Evolutionary conservation across 2,113 vertebrate genomes (phyloP).

Genomic region (Xiphophorus maculatus): DNA sequence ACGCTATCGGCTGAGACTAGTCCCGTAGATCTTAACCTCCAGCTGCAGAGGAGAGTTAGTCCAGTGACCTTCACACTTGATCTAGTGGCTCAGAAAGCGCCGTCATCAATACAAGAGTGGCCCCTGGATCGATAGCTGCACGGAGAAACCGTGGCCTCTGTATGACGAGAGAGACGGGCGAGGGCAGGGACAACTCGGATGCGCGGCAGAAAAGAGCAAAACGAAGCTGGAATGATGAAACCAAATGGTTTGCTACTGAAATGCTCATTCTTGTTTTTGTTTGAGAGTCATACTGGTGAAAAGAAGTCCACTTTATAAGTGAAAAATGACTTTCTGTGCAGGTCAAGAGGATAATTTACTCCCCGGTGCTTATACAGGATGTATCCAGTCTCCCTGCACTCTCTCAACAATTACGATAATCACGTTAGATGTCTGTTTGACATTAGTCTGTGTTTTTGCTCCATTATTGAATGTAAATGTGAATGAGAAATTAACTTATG

Average conservation of each 20-base stretch:
- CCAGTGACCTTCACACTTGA: slow-evolving; percentile 65
- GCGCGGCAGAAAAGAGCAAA: background rate
- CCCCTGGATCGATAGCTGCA: slow-evolving; percentile 52
- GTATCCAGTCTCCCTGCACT: background rate
- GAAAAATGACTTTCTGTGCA: slow-evolving; percentile 34
- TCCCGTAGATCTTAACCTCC: slow-evolving; percentile 34
- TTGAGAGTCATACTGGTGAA: slow-evolving; percentile 28
- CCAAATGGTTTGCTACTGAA: background rate
- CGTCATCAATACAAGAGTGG: slow-evolving; percentile 40
- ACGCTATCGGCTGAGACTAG: slow-evolving; percentile 31
- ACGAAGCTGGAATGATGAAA: background rate
- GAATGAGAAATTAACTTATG: background rate
- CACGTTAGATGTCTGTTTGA: background rate
- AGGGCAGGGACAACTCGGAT: slow-evolving; percentile 19
- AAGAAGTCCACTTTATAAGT: slow-evolving; percentile 29
- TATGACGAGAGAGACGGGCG: background rate
- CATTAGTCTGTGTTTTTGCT: background rate
- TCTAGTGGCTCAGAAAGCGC: slow-evolving; percentile 32
- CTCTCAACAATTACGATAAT: background rate
- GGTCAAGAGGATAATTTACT: slow-evolving; percentile 37
- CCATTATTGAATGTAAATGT: background rate
- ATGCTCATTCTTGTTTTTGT: background rate
- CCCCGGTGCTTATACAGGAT: slow-evolving; percentile 14
- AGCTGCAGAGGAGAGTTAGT: slow-evolving; percentile 33
- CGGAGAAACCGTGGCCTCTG: slow-evolving; percentile 29